These are phyloP conservation scores for Ichneumon xanthorius DNA, from an alignment of 2,888 invertebrate species.

Conservation along the genomic window DNA sequence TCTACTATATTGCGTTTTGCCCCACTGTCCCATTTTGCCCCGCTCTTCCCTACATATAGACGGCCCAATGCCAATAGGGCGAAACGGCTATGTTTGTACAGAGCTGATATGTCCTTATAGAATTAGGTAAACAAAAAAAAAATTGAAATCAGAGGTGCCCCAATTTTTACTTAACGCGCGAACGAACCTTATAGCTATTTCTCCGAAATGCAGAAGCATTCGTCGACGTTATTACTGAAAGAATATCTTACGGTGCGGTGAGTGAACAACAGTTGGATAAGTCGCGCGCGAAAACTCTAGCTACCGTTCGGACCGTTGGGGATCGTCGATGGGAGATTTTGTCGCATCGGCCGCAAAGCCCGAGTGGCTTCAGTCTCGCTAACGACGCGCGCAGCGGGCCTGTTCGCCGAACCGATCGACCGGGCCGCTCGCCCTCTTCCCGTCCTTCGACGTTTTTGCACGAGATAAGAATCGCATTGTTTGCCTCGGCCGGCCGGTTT, in stretches of 20 bases:
- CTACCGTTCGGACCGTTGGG: background rate
- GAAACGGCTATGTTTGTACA: too few relatives aligned
- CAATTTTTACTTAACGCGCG: background rate
- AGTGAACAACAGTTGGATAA: background rate
- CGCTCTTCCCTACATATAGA: too few relatives aligned
- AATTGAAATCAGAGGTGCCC: background rate
- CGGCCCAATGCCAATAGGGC: too few relatives aligned
- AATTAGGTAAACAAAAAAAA: background rate
- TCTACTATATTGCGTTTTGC: too few relatives aligned
- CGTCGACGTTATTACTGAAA: too few relatives aligned
- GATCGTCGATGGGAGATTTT: background rate
- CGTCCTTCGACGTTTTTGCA: conserved; percentile 54
- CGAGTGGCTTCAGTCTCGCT: conserved; percentile 8
- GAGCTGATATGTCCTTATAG: too few relatives aligned
- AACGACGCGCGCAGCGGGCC: background rate
- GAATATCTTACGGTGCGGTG: background rate
- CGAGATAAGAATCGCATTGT: conserved; percentile 67
- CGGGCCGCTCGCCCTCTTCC: background rate
- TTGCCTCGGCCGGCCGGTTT: conserved; percentile 63
- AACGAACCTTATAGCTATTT: background rate
- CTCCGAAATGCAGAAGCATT: background rate
- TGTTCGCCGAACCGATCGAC: conserved; percentile 16
- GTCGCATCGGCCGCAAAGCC: background rate
- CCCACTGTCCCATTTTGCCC: too few relatives aligned
- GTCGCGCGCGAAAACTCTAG: background rate